These are phyloP conservation scores for Penaeus vannamei DNA, from an alignment of 1,140 invertebrate species.

Conservation along the genomic window DNA sequence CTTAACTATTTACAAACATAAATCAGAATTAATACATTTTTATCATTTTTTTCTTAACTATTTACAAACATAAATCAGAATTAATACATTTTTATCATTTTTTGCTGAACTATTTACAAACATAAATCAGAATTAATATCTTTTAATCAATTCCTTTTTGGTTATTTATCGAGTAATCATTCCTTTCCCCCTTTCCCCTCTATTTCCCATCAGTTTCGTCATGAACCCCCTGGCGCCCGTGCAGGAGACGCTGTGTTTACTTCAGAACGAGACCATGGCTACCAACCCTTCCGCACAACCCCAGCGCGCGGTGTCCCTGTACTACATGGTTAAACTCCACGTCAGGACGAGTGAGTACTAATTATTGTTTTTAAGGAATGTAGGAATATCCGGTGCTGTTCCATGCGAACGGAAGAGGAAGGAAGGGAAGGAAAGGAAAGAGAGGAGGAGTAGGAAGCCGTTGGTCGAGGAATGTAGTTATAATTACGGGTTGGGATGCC, in stretches of 20 bases:
- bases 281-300: slow-evolving; percentile 87
- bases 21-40: too few species aligned
- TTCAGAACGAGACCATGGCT: slow-evolving; percentile 93
- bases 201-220: slow-evolving; percentile 59
- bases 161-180: not conserved
- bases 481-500: too few species aligned
- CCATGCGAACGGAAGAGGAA: not conserved
- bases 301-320: slow-evolving; percentile 86
- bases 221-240: slow-evolving; percentile 90
- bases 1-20: too few species aligned
- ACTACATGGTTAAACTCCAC: slow-evolving; percentile 95
- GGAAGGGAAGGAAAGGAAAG: not conserved
- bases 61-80: too few species aligned
- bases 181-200: not conserved
- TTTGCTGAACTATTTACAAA: too few species aligned
- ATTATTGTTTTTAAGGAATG: not conserved
- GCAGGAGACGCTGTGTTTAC: slow-evolving; percentile 91
- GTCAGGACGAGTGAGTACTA: slow-evolving; percentile 81
- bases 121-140: slow-evolving; percentile 3
- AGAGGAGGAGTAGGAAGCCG: not conserved
- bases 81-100: too few species aligned
- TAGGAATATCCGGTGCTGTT: not conserved
- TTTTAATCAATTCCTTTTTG: not conserved
- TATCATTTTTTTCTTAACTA: too few species aligned
- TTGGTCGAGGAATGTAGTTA: not conserved